Conservation (phyloP, 2,113 vertebrate genomes). For the Dipodomys stephensi region DNA sequence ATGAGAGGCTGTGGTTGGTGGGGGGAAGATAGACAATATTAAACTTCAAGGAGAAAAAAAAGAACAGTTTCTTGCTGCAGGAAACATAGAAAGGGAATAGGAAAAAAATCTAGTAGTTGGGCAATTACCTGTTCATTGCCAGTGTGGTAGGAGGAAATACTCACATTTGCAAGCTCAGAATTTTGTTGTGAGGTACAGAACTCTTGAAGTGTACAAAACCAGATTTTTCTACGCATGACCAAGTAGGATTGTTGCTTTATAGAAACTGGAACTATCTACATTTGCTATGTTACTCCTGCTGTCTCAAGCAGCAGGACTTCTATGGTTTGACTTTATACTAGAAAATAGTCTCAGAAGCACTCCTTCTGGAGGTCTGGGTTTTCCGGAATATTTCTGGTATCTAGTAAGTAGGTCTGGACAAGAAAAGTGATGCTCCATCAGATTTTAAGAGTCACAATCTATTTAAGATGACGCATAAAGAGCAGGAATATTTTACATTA, state of each 20-base stretch:
- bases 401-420: not conserved
- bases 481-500: constrained; percentile 28
- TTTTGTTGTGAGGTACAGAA: not conserved
- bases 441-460: not conserved
- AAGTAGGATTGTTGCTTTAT: not conserved
- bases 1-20: too few relatives aligned
- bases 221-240: not conserved
- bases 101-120: not conserved
- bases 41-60: not conserved
- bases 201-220: not conserved
- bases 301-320: not conserved
- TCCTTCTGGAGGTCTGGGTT: not conserved
- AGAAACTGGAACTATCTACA: not conserved
- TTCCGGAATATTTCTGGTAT: not conserved
- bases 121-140: not conserved
- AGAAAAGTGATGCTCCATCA: not conserved
- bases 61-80: not conserved
- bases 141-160: not conserved
- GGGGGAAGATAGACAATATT: too few relatives aligned
- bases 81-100: not conserved
- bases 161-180: not conserved
- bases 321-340: not conserved
- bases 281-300: not conserved
- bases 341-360: not conserved
- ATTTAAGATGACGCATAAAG: constrained; percentile 45